Conservation (phyloP, 1,140 invertebrate species). For the Cydia fagiglandana region DNA sequence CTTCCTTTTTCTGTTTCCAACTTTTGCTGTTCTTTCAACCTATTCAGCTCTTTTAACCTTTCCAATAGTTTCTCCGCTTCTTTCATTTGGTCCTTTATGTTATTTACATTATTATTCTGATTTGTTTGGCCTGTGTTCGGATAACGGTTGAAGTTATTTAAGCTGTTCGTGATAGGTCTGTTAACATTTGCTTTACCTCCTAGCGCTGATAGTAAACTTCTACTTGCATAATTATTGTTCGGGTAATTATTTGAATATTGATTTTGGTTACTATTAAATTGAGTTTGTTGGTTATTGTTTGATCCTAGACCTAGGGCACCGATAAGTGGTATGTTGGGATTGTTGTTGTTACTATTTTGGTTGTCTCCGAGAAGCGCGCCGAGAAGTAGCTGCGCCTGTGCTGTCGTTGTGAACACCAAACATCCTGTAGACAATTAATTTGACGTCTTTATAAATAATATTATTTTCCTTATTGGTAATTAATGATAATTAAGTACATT, state of each 20-base stretch:
- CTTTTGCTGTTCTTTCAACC: slow-evolving; percentile 24
- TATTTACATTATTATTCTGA: background rate
- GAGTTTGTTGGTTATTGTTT: slow-evolving; percentile 29
- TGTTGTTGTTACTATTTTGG: background rate
- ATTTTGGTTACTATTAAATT: slow-evolving; percentile 3
- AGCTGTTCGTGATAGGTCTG: background rate
- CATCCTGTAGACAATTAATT: slow-evolving; percentile 1
- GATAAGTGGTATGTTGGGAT: background rate
- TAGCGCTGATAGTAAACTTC: background rate
- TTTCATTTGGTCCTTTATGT: slow-evolving; percentile 21
- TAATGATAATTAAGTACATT: too few species aligned
- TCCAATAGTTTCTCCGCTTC: slow-evolving; percentile 13
- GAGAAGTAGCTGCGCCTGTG: background rate
- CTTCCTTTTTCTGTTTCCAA: slow-evolving; percentile 8
- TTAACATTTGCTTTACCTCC: slow-evolving; percentile 8
- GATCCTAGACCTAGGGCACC: background rate
- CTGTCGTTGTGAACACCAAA: background rate
- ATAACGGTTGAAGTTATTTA: background rate
- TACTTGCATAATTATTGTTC: slow-evolving; percentile 16
- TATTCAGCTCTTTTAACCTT: slow-evolving; percentile 21
- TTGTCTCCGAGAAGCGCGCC: slow-evolving; percentile 1
- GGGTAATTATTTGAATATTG: background rate
- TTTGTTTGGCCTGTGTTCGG: slow-evolving; percentile 2
- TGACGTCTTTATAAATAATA: background rate
- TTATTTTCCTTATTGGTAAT: background rate